phyloP scores from a whole-genome alignment of 2,888 invertebrate genomes.

The Clistopyga incitator region DNA sequence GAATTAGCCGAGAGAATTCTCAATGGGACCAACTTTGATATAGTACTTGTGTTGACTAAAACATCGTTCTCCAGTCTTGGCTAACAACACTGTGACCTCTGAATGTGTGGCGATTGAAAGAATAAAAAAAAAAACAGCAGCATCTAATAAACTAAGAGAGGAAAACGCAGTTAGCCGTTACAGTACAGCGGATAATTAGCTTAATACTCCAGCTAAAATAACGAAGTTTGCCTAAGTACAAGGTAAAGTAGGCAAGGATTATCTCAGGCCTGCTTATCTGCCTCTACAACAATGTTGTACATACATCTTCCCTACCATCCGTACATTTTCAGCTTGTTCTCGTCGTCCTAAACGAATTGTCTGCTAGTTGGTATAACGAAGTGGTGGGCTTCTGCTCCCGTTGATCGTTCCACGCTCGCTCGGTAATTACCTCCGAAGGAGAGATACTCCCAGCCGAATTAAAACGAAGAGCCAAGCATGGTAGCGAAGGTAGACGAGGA shows the following conservation, averaged over 20 bases:
- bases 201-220: slow-evolving; percentile 51
- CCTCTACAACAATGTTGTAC: slow-evolving; percentile 34
- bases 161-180: slow-evolving; percentile 4
- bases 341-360: slow-evolving; percentile 64
- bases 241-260: slow-evolving; percentile 48
- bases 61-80: too few relatives aligned
- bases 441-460: slow-evolving; percentile 58
- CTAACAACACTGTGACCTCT: background rate
- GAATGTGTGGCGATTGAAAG: background rate
- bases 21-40: slow-evolving; percentile 3
- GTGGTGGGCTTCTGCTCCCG: slow-evolving; percentile 56
- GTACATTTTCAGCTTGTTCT: slow-evolving; percentile 35
- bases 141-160: background rate
- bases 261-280: slow-evolving; percentile 50
- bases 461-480: slow-evolving; percentile 46
- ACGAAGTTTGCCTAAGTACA: slow-evolving; percentile 40
- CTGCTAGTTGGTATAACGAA: slow-evolving; percentile 61
- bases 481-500: slow-evolving; percentile 10
- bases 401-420: slow-evolving; percentile 58
- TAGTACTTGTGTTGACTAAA: background rate
- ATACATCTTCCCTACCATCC: background rate
- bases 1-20: slow-evolving; percentile 47
- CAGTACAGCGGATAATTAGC: background rate
- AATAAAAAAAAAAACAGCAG: too few relatives aligned
- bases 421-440: slow-evolving; percentile 59